Evolutionary conservation across 2,797 vertebrate species (phyloP).

Genomic region (Falco concolor): DNA sequence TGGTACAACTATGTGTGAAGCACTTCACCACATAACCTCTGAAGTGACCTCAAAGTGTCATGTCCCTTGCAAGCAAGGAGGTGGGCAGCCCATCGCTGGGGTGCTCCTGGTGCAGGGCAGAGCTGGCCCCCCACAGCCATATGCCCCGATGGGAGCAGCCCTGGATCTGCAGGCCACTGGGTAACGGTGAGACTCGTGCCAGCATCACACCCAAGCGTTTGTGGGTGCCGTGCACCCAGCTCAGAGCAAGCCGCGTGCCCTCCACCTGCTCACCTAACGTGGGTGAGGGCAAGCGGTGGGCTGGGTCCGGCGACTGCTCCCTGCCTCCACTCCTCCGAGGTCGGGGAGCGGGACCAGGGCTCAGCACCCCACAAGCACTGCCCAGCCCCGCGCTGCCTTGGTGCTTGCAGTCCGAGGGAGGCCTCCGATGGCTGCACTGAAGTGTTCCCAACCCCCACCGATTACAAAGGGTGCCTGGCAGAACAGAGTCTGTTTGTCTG

Average conservation of each 20-base stretch:
- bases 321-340: neutral
- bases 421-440: neutral
- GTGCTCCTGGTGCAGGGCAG: neutral
- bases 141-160: neutral
- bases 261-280: accelerated
- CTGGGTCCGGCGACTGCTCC: neutral
- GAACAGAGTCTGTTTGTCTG: slow-evolving; percentile 64
- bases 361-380: neutral
- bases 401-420: neutral
- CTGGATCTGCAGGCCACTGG: neutral
- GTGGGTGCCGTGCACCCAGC: accelerated
- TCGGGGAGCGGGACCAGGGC: neutral
- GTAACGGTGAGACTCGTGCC: neutral
- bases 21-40: neutral
- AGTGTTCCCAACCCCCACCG: slow-evolving; percentile 11
- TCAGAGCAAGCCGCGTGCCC: neutral
- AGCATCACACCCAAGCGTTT: neutral
- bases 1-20: neutral
- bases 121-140: neutral
- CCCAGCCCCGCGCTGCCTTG: neutral
- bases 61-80: neutral
- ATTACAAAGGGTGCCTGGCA: slow-evolving; percentile 47
- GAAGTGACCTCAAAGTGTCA: neutral
- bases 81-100: neutral
- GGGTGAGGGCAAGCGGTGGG: neutral